Base-by-base conservation (phyloP, 2,113 vertebrate species). In the Tragelaphus buxtoni region DNA sequence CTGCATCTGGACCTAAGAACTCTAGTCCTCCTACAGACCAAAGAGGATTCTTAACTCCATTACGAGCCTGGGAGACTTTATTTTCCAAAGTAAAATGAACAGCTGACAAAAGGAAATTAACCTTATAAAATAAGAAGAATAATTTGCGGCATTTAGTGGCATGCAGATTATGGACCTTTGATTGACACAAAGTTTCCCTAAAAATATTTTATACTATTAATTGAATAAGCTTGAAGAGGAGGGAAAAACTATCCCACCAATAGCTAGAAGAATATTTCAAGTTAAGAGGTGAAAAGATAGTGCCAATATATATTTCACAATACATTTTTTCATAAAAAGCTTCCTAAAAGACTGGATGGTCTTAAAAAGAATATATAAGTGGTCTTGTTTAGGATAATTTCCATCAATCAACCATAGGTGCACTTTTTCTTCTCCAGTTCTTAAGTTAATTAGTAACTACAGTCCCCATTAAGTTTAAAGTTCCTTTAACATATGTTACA, bases 151-250 rank as follows among this genome's bases (percentile, higher is more conserved):
- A 61, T 65, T 91, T 88, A 88, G 61, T 82, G 84, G 1, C 6
- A 80, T 4, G 2, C 10, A 93, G 30, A 16, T 77, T 80, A 79
- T 79, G 16, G 39, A 79, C 45, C 35, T 90, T 58, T 83, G 35
- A 53, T 26, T 88, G 88, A 80, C n/a, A 84, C 11, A 91, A 47
- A 56, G 74, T 94, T 95, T 96, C 74, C n/a, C 74, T 90, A 72
- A 84, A 86, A 96, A 13, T 81, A 30, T 80, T 92, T 97, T 96
- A 53, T 84, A 56, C 88, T 35, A 63, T 98, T 97, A 81, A 85
- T 85, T 94, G 24, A 94, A 85, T 90, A 97, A 90, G 39, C 14
- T 96, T 47, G 58, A 1, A 85, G 13, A 18, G 26, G 51, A 61
- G 0, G 17, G 28, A 35, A 97, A 24, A 12, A 28, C 6, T 85